A percentile compares a stretch with the other conserved stretches of the same genome.
These are phyloP conservation scores for Nemopilema nomurai DNA, from an alignment of 30 jellyfish, hydroid and myxozoan genomes.

Conservation along the genomic window DNA sequence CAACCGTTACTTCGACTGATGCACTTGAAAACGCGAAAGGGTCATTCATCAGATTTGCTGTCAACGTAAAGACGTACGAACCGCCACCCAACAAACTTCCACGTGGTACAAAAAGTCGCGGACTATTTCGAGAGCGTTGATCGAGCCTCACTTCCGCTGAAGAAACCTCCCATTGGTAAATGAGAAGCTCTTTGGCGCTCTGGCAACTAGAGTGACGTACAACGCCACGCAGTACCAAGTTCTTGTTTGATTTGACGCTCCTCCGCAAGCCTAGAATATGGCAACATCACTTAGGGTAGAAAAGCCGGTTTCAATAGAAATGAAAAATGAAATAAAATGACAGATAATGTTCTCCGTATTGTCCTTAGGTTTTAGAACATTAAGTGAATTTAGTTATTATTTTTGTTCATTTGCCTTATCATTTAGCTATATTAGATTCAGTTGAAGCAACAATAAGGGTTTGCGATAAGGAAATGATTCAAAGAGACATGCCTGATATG, in stretches of 20 bases:
- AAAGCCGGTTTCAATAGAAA: too few relatives aligned
- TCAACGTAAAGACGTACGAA: slow-evolving; percentile 64
- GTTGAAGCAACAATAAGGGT: too few relatives aligned
- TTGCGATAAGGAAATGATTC: too few relatives aligned
- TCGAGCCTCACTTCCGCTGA: slow-evolving; percentile 39
- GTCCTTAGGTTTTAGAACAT: too few relatives aligned
- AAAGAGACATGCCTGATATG: too few relatives aligned
- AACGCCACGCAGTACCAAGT: slow-evolving; percentile 26
- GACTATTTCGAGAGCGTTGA: slow-evolving; percentile 14
- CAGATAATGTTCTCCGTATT: too few relatives aligned
- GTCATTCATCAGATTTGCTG: slow-evolving; percentile 39
- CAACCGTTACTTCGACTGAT: slow-evolving; percentile 53
- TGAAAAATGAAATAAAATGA: too few relatives aligned
- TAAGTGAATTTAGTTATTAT: too few relatives aligned
- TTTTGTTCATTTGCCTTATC: too few relatives aligned
- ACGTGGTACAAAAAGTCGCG: slow-evolving; percentile 74
- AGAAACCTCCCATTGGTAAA: slow-evolving; percentile 79
- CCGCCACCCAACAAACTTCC: slow-evolving; percentile 57
- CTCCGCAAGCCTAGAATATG: slow-evolving; percentile 35
- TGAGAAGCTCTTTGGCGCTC: slow-evolving; percentile 1
- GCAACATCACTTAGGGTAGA: not conserved
- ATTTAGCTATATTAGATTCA: too few relatives aligned
- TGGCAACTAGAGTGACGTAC: slow-evolving; percentile 72
- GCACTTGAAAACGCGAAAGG: slow-evolving; percentile 59
- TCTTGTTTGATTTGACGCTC: slow-evolving; percentile 17